Base-by-base conservation (phyloP, 2,797 vertebrate genomes). In the Tokudaia muenninki region DNA sequence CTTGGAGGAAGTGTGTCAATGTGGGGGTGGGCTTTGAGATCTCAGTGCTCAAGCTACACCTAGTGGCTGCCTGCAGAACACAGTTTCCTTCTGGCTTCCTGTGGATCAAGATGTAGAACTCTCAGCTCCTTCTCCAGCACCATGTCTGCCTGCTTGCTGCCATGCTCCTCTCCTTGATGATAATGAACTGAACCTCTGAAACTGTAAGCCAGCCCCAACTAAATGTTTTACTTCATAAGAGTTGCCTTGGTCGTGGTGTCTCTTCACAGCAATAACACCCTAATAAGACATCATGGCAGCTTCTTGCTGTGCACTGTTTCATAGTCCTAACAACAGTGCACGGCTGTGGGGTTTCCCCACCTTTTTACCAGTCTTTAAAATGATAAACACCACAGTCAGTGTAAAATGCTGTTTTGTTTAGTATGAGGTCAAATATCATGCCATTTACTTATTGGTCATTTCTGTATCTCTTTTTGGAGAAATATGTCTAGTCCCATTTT, bases 401-500 rank as follows among this genome's bases (percentile, higher is more conserved):
- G 50, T 79, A n/a, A 79, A 55, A 19, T 79, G 9, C 50, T 34
- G 4, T 80, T 52, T n/a, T 5, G n/a, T 22, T 57, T 57, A n/a
- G 6, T 12, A 12, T 37, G 79, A 52, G 79, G 52, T 57, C 55
- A 80, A 57, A 24, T 80, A 37, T n/a, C 19, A 57, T 22, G 11
- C 52, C 52, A n/a, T 80, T 19, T 22, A 80, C 78, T 55, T 57
- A 80, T 22, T 55, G 52, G 50, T 55, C 10, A 57, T 80, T 80
- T 82, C 3, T 82, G 22, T 61, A 16, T 83, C 37, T 17, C 61
- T 41, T 83, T 65, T 65, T 61, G 4, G 79, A 83, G 57, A 44
- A 83, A 83, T 41, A 83, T 93, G 19, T 78, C 59, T 50, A 74
- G 75, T 89, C n/a, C 80, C 26, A 84, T 50, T 90, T 65, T 90